A percentile compares a stretch with the other conserved stretches of the same genome.
Evolutionary conservation across 2,797 vertebrate genomes (phyloP).

Genomic region (Salmo trutta): DNA sequence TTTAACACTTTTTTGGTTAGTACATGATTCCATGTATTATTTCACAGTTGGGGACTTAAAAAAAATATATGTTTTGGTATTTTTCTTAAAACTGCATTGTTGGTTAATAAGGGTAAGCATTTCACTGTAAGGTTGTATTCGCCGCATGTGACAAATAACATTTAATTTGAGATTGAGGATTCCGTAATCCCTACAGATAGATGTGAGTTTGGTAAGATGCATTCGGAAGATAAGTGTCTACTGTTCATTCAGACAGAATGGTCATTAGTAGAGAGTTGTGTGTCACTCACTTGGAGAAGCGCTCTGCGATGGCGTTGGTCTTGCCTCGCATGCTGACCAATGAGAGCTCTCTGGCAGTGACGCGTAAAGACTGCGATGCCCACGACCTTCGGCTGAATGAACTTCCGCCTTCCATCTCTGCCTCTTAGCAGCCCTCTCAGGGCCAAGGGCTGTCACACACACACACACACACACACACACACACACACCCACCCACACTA

Average conservation of each 20-base stretch:
- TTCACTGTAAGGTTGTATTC: too few relatives aligned
- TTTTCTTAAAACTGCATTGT: too few relatives aligned
- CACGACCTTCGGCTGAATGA: slow-evolving; percentile 85
- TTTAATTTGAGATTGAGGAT: neutral
- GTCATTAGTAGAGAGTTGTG: too few relatives aligned
- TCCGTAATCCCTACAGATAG: too few relatives aligned
- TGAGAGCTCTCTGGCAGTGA: slow-evolving; percentile 92
- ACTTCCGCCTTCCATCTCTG: slow-evolving; percentile 80
- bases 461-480: neutral
- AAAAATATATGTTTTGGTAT: too few relatives aligned
- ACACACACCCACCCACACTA: neutral
- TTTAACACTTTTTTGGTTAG: too few relatives aligned
- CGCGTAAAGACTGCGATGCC: slow-evolving; percentile 86
- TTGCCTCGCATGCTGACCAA: slow-evolving; percentile 83
- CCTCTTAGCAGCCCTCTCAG: slow-evolving; percentile 10
- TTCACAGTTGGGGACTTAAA: too few relatives aligned
- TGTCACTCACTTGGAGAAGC: slow-evolving; percentile 90
- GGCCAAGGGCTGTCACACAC: slow-evolving; percentile 8
- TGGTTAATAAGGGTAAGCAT: too few relatives aligned
- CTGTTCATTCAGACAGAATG: neutral
- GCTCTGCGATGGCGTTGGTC: slow-evolving; percentile 82
- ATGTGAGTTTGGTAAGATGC: too few relatives aligned
- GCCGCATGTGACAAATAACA: too few relatives aligned
- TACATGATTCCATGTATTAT: too few relatives aligned
- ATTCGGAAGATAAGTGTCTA: too few relatives aligned